Percentiles rank a stretch among this genome's conserved stretches.
Conservation (phyloP, 2,113 vertebrate species). For the Mesocricetus auratus region DNA sequence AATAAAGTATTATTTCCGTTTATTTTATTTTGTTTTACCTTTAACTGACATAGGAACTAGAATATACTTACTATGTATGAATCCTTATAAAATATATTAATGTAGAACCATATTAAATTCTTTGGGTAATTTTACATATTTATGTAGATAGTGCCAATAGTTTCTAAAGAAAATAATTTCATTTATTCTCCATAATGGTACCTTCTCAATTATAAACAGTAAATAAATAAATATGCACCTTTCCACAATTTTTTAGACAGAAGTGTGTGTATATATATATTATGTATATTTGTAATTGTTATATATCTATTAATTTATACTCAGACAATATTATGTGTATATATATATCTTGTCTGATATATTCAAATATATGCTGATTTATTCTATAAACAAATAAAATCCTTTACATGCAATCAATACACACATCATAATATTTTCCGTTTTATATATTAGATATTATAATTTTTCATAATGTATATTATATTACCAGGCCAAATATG, state of each 20-base stretch:
- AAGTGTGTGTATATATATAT: too few relatives aligned
- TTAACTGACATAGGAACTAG: not conserved
- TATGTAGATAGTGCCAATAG: not conserved
- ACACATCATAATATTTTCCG: not conserved
- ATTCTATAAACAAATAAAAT: not conserved
- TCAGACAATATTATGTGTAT: not conserved
- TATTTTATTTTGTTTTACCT: not conserved
- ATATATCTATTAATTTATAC: not conserved
- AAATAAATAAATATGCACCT: not conserved
- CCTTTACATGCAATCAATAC: not conserved
- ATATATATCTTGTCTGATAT: not conserved
- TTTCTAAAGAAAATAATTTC: not conserved
- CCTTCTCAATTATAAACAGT: not conserved
- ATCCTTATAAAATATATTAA: not conserved
- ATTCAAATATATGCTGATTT: not conserved
- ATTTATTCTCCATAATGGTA: not conserved
- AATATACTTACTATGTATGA: not conserved
- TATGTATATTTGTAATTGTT: not conserved
- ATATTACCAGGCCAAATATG: not conserved
- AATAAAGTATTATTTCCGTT: not conserved
- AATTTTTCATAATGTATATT: not conserved
- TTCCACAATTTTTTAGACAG: not conserved
- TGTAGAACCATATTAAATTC: not conserved
- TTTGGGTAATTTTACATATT: not conserved
- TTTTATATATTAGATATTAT: not conserved